Evolutionary conservation across 2,888 invertebrate genomes (phyloP), one percentile per base, ranked within the genome.

Genomic region (Aphidoletes aphidimyza): DNA sequence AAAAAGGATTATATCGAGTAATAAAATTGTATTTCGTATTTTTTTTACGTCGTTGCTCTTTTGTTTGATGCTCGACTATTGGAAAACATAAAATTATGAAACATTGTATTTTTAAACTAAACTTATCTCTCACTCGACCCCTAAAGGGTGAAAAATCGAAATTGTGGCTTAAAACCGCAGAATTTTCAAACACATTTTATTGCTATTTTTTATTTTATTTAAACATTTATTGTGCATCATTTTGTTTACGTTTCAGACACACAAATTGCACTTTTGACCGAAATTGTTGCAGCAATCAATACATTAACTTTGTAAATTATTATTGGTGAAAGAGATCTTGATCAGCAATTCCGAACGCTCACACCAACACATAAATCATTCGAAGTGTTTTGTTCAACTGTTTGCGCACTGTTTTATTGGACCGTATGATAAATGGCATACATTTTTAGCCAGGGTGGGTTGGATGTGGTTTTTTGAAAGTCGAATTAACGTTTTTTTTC

Each of bases 1-100:
- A n/a, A 81, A 81, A 81, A 81, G 81, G 81, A 81, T 81, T 81
- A 81, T n/a, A 81, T 22, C 37, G 37, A 81, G 81, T 81, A 81
- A 81, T 81, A 81, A 81, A 37, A 81, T 81, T 81, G 81, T 81
- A 81, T 81, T 81, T 81, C 37, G 8, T 81, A 37, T 81, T 34
- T 69, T 11, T 69, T 81, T 37, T 81, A 37, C 37, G 17, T 81
- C 81, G 37, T 37, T 36, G 81, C 81, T 22, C 81, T 81, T 37
- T 54, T 81, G 36, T 2, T 81, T 22, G 19, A 9, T 30, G 37
- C 5, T 0, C 81, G 37, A 5, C 37, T 37, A n/a, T n/a, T n/a
- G n/a, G n/a, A n/a, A n/a, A n/a, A n/a, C n/a, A n/a, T n/a, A n/a
- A n/a, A n/a, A n/a, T n/a, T n/a, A n/a, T n/a, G n/a, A n/a, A n/a